Evolutionary conservation across 2,113 vertebrate species (phyloP).

Genomic region (Lycocorax pyrrhopterus): DNA sequence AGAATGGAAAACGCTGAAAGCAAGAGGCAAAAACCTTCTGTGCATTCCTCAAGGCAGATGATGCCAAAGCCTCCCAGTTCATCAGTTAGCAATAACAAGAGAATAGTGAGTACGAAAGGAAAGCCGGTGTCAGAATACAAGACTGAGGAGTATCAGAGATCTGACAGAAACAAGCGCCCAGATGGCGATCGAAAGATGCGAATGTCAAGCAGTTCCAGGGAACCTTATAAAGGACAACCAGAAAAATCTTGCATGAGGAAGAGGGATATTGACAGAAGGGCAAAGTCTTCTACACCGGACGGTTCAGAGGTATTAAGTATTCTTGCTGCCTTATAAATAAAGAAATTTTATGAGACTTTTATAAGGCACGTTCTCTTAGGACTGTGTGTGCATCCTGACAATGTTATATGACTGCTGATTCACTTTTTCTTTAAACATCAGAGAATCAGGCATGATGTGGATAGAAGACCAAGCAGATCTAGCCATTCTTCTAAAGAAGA

Average conservation of each 20-base stretch:
- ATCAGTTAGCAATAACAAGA: constrained; percentile 81
- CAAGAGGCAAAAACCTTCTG: constrained; percentile 85
- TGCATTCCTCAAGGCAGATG: constrained; percentile 80
- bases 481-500: constrained; percentile 87
- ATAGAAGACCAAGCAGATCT: constrained; percentile 79
- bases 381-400: constrained; percentile 58
- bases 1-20: constrained; percentile 80
- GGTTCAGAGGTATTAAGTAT: constrained; percentile 76
- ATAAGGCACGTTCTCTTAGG: constrained; percentile 30
- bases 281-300: constrained; percentile 81
- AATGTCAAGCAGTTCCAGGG: constrained; percentile 72
- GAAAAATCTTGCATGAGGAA: constrained; percentile 80
- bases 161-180: constrained; percentile 76
- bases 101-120: constrained; percentile 72
- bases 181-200: constrained; percentile 81
- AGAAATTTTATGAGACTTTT: constrained; percentile 53
- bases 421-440: constrained; percentile 79
- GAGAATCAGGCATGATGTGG: constrained; percentile 82
- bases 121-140: constrained; percentile 76
- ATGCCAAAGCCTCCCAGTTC: constrained; percentile 80
- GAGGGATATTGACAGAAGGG: constrained; percentile 82
- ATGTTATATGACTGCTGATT: constrained; percentile 68
- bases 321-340: constrained; percentile 68
- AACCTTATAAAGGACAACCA: constrained; percentile 77
- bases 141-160: constrained; percentile 83